These are phyloP conservation scores for Diploptera punctata DNA, from an alignment of 2,888 invertebrate species.

Conservation along the genomic window DNA sequence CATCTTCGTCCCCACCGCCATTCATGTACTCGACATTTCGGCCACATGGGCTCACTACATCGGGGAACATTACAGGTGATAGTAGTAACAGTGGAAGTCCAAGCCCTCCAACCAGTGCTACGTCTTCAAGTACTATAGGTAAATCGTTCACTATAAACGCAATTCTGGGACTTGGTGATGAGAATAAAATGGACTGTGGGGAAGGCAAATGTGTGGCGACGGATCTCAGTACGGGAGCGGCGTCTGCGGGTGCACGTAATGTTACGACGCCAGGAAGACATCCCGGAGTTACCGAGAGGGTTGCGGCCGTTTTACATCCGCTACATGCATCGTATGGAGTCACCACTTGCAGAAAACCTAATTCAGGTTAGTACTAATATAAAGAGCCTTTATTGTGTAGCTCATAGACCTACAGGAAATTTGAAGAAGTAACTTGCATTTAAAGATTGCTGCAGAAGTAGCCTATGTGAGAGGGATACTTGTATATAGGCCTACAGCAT, in stretches of 20 bases:
- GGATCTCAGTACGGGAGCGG: not conserved
- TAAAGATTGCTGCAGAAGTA: no score
- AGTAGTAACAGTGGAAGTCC: constrained; percentile 35
- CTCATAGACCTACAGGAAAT: no score
- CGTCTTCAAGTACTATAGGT: constrained; percentile 52
- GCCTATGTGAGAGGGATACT: no score
- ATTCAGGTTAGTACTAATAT: not conserved
- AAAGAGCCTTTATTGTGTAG: no score
- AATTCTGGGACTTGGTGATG: constrained; percentile 76
- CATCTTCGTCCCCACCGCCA: constrained; percentile 16
- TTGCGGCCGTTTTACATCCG: not conserved
- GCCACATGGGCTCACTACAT: not conserved
- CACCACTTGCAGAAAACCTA: constrained; percentile 1
- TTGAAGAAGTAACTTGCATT: no score
- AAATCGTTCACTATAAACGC: constrained; percentile 90
- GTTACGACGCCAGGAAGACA: not conserved
- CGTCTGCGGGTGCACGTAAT: not conserved
- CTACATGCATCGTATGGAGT: constrained; percentile 3
- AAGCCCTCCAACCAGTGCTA: constrained; percentile 42
- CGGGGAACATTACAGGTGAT: not conserved
- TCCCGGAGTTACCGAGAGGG: not conserved
- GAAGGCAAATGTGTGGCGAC: not conserved
- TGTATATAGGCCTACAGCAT: no score
- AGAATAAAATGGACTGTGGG: constrained; percentile 27
- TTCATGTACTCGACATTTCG: constrained; percentile 32